Percentiles rank a stretch among this genome's conserved stretches.
phyloP scores from a whole-genome alignment of 1,140 invertebrate species.

The Conopomorpha cramerella region DNA sequence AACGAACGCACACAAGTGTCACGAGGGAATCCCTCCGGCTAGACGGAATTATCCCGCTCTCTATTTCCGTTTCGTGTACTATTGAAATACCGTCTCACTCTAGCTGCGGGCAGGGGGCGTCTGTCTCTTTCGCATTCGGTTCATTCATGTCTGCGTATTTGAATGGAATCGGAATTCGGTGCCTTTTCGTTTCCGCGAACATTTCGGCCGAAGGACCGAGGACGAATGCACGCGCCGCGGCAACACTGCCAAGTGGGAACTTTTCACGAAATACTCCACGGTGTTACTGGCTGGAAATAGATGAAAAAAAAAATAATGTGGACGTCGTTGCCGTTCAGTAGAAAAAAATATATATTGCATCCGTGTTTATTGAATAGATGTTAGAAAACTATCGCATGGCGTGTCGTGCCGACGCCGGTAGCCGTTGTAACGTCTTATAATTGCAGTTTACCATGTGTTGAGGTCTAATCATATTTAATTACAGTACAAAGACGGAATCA shows the following conservation, averaged over 20 bases:
- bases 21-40: constrained; percentile 56
- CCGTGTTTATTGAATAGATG: constrained; percentile 39
- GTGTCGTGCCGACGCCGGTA: constrained; percentile 32
- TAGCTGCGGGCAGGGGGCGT: constrained; percentile 8
- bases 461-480: constrained; percentile 57
- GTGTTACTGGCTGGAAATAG: not conserved
- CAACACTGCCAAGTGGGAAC: constrained; percentile 3
- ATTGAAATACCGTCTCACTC: constrained; percentile 46
- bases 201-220: constrained; percentile 13
- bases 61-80: constrained; percentile 59
- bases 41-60: constrained; percentile 56
- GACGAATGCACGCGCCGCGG: constrained; percentile 14
- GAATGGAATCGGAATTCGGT: constrained; percentile 45
- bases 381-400: constrained; percentile 35
- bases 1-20: constrained; percentile 55
- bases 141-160: constrained; percentile 54
- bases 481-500: constrained; percentile 41
- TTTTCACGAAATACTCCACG: not conserved
- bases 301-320: constrained; percentile 4
- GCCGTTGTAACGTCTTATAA: constrained; percentile 45
- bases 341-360: constrained; percentile 36
- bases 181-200: constrained; percentile 20
- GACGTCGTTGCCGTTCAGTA: constrained; percentile 19
- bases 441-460: constrained; percentile 48
- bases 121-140: constrained; percentile 49